Conservation (phyloP, 2,888 invertebrate genomes). For the Acronicta alni region DNA sequence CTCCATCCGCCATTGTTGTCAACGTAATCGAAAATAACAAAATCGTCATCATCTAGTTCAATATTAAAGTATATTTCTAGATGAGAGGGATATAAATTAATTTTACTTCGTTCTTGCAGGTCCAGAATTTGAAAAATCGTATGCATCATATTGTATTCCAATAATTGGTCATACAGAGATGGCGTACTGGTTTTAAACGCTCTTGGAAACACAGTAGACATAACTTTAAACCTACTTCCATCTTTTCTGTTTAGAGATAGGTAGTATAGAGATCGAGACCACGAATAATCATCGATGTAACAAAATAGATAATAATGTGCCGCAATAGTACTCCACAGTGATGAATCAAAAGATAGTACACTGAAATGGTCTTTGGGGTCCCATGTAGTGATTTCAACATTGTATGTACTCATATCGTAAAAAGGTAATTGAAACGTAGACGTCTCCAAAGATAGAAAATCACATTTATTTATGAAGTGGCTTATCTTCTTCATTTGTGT, state of each 20-base stretch:
- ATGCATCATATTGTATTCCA: conserved; percentile 54
- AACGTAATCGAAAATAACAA: conserved; percentile 62
- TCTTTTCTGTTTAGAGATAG: conserved; percentile 67
- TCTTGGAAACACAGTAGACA: conserved; percentile 66
- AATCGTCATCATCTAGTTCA: conserved; percentile 64
- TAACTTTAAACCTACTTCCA: conserved; percentile 66
- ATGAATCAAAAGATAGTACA: conserved; percentile 68
- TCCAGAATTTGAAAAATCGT: conserved; percentile 54
- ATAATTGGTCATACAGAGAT: conserved; percentile 38
- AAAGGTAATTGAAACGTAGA: conserved; percentile 24
- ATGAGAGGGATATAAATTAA: conserved; percentile 61
- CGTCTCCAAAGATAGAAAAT: conserved; percentile 67
- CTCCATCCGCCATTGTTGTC: conserved; percentile 71
- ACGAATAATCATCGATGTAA: conserved; percentile 70
- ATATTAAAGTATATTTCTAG: conserved; percentile 67
- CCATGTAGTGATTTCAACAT: conserved; percentile 65
- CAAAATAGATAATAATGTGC: conserved; percentile 74
- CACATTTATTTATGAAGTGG: conserved; percentile 60
- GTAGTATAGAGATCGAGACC: conserved; percentile 70
- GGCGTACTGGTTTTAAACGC: conserved; percentile 59
- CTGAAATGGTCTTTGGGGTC: conserved; percentile 64
- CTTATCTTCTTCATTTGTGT: conserved; percentile 67
- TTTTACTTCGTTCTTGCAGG: conserved; percentile 48
- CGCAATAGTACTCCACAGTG: conserved; percentile 71
- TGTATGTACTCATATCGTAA: conserved; percentile 44